Evolutionary conservation across 1,140 invertebrate species (phyloP), one percentile per base, ranked within the genome.

Genomic region (Zaprionus ghesquierei): DNA sequence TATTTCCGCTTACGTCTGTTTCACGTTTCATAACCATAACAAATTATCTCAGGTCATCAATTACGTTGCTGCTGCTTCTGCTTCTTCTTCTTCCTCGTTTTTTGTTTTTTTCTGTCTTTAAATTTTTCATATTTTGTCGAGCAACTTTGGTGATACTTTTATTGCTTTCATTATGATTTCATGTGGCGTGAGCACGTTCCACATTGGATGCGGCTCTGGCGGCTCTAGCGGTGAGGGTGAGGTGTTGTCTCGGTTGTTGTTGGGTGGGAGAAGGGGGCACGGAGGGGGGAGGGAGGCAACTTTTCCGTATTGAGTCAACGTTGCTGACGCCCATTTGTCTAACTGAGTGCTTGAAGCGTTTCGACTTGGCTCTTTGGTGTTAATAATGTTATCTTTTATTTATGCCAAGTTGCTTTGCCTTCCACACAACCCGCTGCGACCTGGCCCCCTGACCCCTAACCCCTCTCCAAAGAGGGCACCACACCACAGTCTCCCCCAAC

Each of bases 331-430:
- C 82, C 82, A 87, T 87, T 87, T 87, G 82, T 87, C 82, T 79
- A 79, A 82, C 64, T 79, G 51, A 69, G 27, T 31, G 64, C 70
- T 61, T 31, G 49, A 46, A 58, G 46, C 60, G 55, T 54, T 64
- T 86, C 41, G 56, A 69, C 72, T 75, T 70, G 64, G 61, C 68
- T 73, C 60, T 75, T 66, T 71, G 77, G 72, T 81, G 79, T 89
- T 87, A 87, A 87, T 87, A 87, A 89, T 79, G 84, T 87, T 87
- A 89, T 87, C 84, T 87, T 87, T 87, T 87, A 87, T 87, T 87
- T 87, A 87, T 82, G 70, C 74, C 74, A 65, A 61, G 41, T 50
- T 41, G 69, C 53, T 54, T 54, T 50, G 15, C 15, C 20, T 44
- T 8, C 15, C 18, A 44, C 41, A 20, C 41, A 46, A 46, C 41